A percentile compares a stretch with the other conserved stretches of the same genome.
Conservation (phyloP, 2,797 vertebrate genomes). For the Leptatherina wallacei region DNA sequence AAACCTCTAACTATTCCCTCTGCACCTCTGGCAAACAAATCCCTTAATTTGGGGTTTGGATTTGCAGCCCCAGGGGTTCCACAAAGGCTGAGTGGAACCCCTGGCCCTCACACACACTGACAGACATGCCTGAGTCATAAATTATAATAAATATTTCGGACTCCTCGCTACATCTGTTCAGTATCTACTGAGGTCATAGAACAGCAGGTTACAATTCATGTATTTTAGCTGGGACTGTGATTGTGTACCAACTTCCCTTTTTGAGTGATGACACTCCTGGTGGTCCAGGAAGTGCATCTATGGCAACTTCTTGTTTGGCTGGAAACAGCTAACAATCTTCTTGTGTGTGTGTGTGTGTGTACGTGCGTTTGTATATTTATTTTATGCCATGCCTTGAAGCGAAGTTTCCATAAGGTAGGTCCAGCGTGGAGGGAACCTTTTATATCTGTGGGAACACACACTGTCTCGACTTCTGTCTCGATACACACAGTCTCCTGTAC, state of each 20-base stretch:
- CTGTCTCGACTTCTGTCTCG: constrained; percentile 65
- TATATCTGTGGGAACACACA: constrained; percentile 73
- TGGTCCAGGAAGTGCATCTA: constrained; percentile 64
- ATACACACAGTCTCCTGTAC: constrained; percentile 24
- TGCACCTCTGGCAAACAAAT: constrained; percentile 55
- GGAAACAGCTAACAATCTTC: constrained; percentile 73
- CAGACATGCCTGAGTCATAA: constrained; percentile 1
- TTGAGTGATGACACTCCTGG: constrained; percentile 25
- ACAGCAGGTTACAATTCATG: constrained; percentile 1
- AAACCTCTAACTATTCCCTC: constrained; percentile 60
- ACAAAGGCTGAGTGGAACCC: constrained; percentile 40
- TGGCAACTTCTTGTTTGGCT: constrained; percentile 69
- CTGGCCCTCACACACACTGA: constrained; percentile 3
- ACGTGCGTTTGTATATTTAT: constrained; percentile 72
- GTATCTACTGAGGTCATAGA: neutral
- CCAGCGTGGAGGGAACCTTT: constrained; percentile 59
- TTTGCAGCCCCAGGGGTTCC: constrained; percentile 36
- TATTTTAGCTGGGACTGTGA: constrained; percentile 25
- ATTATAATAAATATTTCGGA: neutral
- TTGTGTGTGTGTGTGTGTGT: constrained; percentile 68
- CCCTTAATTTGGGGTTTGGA: constrained; percentile 66
- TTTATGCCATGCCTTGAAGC: constrained; percentile 84
- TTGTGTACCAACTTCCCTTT: constrained; percentile 45
- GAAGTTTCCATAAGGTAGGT: constrained; percentile 88
- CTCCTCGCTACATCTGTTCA: constrained; percentile 8